phyloP scores from a whole-genome alignment of 2,888 invertebrate species.

The Drosophila pseudotalamancana region DNA sequence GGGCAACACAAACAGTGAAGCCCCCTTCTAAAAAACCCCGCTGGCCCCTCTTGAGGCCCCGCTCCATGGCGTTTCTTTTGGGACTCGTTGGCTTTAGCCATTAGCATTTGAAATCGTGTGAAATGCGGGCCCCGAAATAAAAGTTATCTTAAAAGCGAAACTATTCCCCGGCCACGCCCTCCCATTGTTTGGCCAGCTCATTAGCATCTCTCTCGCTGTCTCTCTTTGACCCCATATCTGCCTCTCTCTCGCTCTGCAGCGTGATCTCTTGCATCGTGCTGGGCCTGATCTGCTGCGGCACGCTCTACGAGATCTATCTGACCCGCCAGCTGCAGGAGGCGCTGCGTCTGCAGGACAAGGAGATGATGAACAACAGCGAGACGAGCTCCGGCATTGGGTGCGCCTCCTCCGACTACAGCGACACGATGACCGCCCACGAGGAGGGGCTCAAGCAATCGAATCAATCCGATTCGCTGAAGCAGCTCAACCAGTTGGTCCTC shows the following conservation, averaged over 20 bases:
- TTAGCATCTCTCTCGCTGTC: constrained; percentile 27
- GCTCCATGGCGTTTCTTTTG: not conserved
- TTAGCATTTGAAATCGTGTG: constrained; percentile 57
- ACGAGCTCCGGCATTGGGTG: constrained; percentile 85
- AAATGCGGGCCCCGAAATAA: constrained; percentile 28
- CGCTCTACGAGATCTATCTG: constrained; percentile 88
- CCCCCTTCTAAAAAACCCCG: not conserved
- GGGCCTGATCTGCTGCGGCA: constrained; percentile 87
- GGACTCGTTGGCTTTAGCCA: constrained; percentile 38
- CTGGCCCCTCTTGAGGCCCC: not conserved
- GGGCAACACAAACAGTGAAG: constrained; percentile 19
- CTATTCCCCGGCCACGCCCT: constrained; percentile 30
- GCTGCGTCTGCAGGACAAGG: constrained; percentile 82
- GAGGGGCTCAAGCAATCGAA: constrained; percentile 63
- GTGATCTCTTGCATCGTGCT: constrained; percentile 85
- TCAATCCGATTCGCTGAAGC: constrained; percentile 75
- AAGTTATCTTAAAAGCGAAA: constrained; percentile 59
- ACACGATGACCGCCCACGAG: constrained; percentile 77
- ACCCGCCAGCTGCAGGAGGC: constrained; percentile 76
- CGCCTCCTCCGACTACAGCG: constrained; percentile 84
- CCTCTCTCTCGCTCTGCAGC: constrained; percentile 81
- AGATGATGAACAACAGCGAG: constrained; percentile 84
- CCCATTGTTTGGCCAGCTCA: constrained; percentile 24
- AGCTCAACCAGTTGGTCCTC: constrained; percentile 82
- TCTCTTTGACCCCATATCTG: not conserved